Base-by-base conservation (phyloP, 2,888 invertebrate genomes). In the Chymomyza amoena region DNA sequence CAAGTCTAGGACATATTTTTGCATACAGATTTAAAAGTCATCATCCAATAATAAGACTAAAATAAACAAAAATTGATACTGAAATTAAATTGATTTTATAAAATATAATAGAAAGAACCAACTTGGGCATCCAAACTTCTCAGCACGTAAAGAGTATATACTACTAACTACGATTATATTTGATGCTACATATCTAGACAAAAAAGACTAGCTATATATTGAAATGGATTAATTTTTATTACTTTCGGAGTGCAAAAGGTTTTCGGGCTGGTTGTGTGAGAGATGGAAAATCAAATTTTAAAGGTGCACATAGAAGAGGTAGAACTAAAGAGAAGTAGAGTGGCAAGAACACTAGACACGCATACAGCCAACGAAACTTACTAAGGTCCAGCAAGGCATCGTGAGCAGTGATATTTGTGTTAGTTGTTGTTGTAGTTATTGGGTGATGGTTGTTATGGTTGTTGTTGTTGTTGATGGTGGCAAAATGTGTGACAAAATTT, bases 371-470 rank as follows among this genome's bases (percentile, higher is more conserved):
- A 78, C 77, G 77, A 77, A 84, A 91, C 91, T 91, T 91, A 91
- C 91, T 91, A 91, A 89, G 86, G 79, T 91, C 90, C 90, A 89
- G 88, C 87, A 87, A 90, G 76, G 78, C 77, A 79, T 76, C 88
- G 76, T 72, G 77, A 80, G 86, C 79, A 74, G 76, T 79, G 69
- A 76, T 65, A 72, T 76, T 76, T 70, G 87, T 79, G 78, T 86
- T 85, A 74, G 68, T 83, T 72, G 75, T 77, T 66, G 60, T 76
- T 39, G 68, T 76, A 68, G 72, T 72, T 66, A 56, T 69, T 68
- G 85, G 70, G 79, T 87, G 76, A 77, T 79, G 77, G 69, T 77
- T 77, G 69, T 77, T 77, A 68, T 80, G 32, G 10, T 61, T 62
- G 68, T 78, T 68, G 72, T 81, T 76, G 65, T 83, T 73, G 75